Evolutionary conservation across 2,113 vertebrate species (phyloP), one percentile per base, ranked within the genome.

Genomic region (Phalacrocorax aristotelis): DNA sequence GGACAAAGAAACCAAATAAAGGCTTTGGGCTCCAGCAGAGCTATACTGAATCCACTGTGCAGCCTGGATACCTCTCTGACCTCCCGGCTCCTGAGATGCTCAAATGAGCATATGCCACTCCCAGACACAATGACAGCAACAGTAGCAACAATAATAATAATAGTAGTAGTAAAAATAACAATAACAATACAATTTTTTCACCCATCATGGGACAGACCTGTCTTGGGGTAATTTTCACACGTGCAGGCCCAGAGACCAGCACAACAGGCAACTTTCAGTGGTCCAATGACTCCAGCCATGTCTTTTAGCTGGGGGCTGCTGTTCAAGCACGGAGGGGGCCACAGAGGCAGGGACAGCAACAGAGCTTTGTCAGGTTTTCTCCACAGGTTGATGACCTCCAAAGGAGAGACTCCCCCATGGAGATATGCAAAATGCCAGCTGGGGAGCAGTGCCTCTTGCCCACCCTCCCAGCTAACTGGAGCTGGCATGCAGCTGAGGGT

Each of bases 361-460:
- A 1, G 68, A 32, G 16, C 4, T 58, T 32, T 66, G 26, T 48
- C 52, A 66, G 51, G 18, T 81, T 62, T 64, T 54, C 18, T 51
- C 42, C 30, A 6, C 8, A 36, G 13, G 18, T 10, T 30, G 25
- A 52, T 66, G 72, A 4, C n/a, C 22, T 66, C n/a, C 21, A 36
- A 23, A 20, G 9, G 26, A 71, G 23, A 65, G 2, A 9, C 46
- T 58, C 4, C 12, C 13, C 10, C 34, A 17, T 16, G 66, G 34
- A 44, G 34, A 27, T 44, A n/a, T 22, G 42, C 26, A n/a, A 62
- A 62, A 38, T 15, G 10, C 21, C 18, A 25, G 11, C 18, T 15
- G 15, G 34, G 55, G 34, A 74, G 11, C 10, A 30, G 10, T 4
- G 2, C 32, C 1, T 4, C 40, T 42, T 6, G 1, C n/a, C 32